A percentile compares a stretch with the other conserved stretches of the same genome.
Conservation (phyloP, 2,888 invertebrate species). For the Ornithoptera alexandrae region DNA sequence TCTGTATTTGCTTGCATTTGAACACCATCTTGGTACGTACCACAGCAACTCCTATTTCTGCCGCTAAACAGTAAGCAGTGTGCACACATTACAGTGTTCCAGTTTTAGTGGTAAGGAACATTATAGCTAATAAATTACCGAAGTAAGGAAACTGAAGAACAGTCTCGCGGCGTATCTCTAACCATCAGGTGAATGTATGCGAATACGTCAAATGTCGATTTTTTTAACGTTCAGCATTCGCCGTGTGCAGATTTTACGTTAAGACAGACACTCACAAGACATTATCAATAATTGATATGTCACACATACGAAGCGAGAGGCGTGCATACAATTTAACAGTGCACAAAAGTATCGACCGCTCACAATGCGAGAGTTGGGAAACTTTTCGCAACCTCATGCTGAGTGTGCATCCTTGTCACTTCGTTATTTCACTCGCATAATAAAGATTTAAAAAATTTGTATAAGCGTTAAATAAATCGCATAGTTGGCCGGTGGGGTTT, state of each 20-base stretch:
- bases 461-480: conserved; percentile 25
- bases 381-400: conserved; percentile 32
- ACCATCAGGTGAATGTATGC: no score
- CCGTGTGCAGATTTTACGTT: background rate
- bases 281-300: conserved; percentile 21
- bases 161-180: no score
- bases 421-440: conserved; percentile 28
- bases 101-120: no score
- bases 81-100: no score
- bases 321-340: conserved; percentile 9
- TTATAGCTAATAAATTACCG: no score
- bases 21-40: no score
- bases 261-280: conserved; percentile 13
- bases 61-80: no score
- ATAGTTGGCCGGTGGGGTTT: background rate
- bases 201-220: background rate
- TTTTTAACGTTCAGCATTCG: background rate
- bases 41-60: no score
- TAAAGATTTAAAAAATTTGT: conserved; percentile 32
- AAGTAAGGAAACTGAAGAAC: no score
- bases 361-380: conserved; percentile 15
- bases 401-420: conserved; percentile 30
- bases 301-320: conserved; percentile 8
- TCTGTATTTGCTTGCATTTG: no score
- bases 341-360: conserved; percentile 20